phyloP scores from a whole-genome alignment of 2,888 invertebrate genomes.

The Amphipoea lucens region DNA sequence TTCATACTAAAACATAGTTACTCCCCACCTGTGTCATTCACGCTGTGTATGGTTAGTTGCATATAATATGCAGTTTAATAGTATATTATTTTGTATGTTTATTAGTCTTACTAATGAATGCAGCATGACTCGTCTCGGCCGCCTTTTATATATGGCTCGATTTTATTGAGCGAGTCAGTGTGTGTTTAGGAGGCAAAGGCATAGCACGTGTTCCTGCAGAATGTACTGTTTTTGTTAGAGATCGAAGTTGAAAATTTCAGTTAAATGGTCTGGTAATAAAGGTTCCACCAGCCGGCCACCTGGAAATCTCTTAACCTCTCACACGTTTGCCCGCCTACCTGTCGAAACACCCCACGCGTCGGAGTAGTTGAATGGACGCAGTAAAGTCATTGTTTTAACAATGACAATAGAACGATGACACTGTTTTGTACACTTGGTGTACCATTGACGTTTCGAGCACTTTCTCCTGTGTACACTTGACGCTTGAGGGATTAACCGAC shows the following conservation, averaged over 20 bases:
- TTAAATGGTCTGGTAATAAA: background rate
- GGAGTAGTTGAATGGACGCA: no score
- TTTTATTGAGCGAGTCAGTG: conserved; percentile 3
- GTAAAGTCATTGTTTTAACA: no score
- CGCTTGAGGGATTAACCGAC: no score
- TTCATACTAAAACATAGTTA: background rate
- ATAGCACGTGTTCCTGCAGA: background rate
- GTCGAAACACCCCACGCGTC: no score
- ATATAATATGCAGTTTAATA: background rate
- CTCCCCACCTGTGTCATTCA: background rate
- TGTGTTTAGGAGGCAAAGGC: background rate
- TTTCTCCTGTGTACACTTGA: no score
- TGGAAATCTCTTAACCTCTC: background rate
- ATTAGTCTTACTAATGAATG: background rate
- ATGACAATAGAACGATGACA: no score
- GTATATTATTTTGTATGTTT: conserved; percentile 1
- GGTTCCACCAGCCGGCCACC: background rate
- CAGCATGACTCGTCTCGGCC: conserved; percentile 14
- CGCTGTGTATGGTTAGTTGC: background rate
- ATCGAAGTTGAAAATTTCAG: background rate
- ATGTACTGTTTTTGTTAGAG: background rate
- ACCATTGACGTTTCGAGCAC: no score
- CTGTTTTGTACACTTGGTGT: no score
- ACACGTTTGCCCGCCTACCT: no score
- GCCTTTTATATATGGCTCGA: background rate